Base-by-base conservation (phyloP, 2,888 invertebrate species). In the Zootermopsis nevadensis region DNA sequence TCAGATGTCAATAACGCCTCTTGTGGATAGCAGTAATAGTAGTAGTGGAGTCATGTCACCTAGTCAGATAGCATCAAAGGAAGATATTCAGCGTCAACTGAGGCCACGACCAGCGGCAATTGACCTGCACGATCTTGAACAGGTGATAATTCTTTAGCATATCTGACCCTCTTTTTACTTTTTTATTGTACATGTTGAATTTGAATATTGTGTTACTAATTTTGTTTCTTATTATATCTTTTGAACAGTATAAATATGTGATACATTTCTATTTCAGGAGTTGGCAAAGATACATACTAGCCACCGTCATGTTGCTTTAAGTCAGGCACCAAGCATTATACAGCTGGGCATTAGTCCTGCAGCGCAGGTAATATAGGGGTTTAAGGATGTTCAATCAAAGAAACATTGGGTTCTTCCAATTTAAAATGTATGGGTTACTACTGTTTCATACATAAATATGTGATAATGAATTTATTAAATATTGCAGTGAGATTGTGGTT, bases 201-300 rank as follows among this genome's bases (percentile, higher is more conserved):
- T 48, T 19, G 19, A 48, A 48, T 4, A 15, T 2, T 42, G 48
- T 48, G 48, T 48, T 15, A 48, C 19, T 48, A 48, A 48, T 48
- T 48, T 19, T 48, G 19, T 15, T 15, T 48, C 3, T 19, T 48
- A n/a, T n/a, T n/a, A 19, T 15, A 48, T 3, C 19, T 0, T 48
- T 48, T 15, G 15, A 48, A 19, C 19, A 48, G 48, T 48, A 15
- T 19, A 48, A 48, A 48, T 48, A 19, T 19, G 19, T 48, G 15
- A 48, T 19, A 48, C 15, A 22, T 42, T 81, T 48, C 38, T 53
- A 53, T 74, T 89, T 80, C 88, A 90, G 84, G 90, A 90, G 84
- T 87, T 90, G 31, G 89, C 90, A 1, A 90, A 90, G 85, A 90
- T 90, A 85, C 90, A 90, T 77, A 85, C 85, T 42, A 84, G 86